Evolutionary conservation across 2,888 invertebrate genomes (phyloP), one percentile per base, ranked within the genome.

Genomic region (Dromius quadrimaculatus): DNA sequence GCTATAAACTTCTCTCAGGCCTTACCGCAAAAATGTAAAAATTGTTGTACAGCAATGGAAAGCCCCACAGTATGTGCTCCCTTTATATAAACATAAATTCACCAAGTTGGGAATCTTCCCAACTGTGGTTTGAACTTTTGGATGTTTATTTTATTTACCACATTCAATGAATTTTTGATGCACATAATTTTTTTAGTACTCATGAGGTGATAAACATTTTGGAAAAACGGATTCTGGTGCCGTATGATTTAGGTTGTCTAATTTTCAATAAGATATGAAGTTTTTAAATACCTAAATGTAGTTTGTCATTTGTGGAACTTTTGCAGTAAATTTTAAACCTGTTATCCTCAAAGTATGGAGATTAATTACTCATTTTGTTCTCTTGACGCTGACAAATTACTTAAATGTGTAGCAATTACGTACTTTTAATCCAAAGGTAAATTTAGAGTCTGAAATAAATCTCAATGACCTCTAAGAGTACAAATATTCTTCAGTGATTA

Each of bases 1-100:
- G 41, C 17, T 66, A 34, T 66, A 57, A 66, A 66, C 41, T 66
- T 66, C 36, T 63, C 17, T 20, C 11, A 2, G 36, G 20, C 19
- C 20, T 5, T 15, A 59, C 59, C 59, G 11, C 59, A 59, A 59
- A 59, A 50, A 50, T 50, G 34, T 28, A 4, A 6, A 28, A 54
- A 54, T 54, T 54, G 47, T 54, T 54, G 15, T 54, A 13, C 28
- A n/a, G 28, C 15, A n/a, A n/a, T n/a, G n/a, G n/a, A n/a, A n/a
- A n/a, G n/a, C n/a, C n/a, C n/a, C n/a, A n/a, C n/a, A 23, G 23
- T 28, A 5, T 54, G 1, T 13, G 15, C 15, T 11, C 3, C 11
- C 22, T 50, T 11, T 28, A 54, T 54, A 17, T 54, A 28, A 13
- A 28, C 15, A 28, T 54, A 28, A 54, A 23, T 28, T 54, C 41